A percentile compares a stretch with the other conserved stretches of the same genome.
Conservation (phyloP, 53 echinoderm and acorn worm species). For the Holothuria leucospilota region DNA sequence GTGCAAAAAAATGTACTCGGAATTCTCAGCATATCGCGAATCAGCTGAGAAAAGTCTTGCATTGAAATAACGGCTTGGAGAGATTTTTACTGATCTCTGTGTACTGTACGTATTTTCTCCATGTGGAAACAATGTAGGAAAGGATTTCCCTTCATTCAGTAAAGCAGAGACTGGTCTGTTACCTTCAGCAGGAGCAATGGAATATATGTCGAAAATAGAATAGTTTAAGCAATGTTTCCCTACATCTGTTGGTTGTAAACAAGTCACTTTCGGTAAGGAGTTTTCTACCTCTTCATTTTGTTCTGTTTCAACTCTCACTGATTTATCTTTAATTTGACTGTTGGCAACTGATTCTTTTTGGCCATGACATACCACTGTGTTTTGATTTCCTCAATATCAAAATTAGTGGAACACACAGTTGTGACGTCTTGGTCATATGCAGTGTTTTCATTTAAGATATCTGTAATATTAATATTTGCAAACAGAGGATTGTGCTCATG, state of each 20-base stretch:
- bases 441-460: no score
- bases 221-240: constrained; percentile 51
- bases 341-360: not conserved
- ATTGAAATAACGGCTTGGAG: constrained; percentile 73
- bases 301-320: not conserved
- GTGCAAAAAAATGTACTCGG: constrained; percentile 80
- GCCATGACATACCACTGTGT: no score
- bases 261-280: constrained; percentile 54
- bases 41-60: constrained; percentile 69
- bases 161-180: constrained; percentile 70
- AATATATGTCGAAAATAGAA: constrained; percentile 58
- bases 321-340: not conserved
- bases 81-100: constrained; percentile 62
- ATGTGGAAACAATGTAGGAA: constrained; percentile 74
- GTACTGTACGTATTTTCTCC: constrained; percentile 69
- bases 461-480: constrained; percentile 36
- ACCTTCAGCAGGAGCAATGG: constrained; percentile 75
- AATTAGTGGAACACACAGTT: no score
- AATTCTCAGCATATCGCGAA: constrained; percentile 72
- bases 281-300: not conserved
- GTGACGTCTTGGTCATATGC: no score
- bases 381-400: no score
- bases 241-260: constrained; percentile 69
- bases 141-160: constrained; percentile 64
- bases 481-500: constrained; percentile 48